Conservation (phyloP, 2,888 invertebrate genomes). For the Xanthia icteritia region DNA sequence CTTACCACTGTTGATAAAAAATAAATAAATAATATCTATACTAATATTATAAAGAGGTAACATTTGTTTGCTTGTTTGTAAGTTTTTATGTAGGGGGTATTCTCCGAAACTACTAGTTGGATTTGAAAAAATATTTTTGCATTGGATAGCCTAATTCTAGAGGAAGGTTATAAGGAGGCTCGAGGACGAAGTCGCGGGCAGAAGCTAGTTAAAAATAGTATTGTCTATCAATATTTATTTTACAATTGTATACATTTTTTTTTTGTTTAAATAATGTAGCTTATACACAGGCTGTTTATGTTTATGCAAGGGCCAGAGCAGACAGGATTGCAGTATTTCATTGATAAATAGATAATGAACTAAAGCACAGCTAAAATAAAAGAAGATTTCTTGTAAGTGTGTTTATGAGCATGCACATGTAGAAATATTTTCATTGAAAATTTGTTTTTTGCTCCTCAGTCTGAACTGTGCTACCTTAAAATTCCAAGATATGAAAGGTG, state of each 20-base stretch:
- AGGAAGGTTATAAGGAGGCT: too few species aligned
- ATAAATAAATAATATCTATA: neutral
- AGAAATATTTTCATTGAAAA: neutral
- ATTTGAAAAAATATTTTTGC: too few species aligned
- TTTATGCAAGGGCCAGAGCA: neutral
- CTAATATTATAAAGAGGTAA: too few species aligned
- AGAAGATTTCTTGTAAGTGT: neutral
- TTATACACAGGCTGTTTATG: neutral
- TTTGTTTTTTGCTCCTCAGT: neutral
- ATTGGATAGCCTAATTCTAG: too few species aligned
- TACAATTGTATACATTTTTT: neutral
- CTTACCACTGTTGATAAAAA: neutral
- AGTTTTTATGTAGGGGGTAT: too few species aligned
- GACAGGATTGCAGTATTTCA: neutral
- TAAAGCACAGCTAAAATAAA: neutral
- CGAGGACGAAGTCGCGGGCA: too few species aligned
- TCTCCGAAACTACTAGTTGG: too few species aligned
- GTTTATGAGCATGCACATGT: neutral
- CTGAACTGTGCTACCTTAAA: neutral
- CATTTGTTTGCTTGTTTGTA: too few species aligned
- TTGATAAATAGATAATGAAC: neutral
- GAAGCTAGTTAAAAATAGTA: neutral
- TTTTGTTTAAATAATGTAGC: neutral
- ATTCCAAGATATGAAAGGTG: neutral
- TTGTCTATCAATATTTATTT: neutral